Base-by-base conservation (phyloP, 2,797 vertebrate genomes). In the Channa striata region DNA sequence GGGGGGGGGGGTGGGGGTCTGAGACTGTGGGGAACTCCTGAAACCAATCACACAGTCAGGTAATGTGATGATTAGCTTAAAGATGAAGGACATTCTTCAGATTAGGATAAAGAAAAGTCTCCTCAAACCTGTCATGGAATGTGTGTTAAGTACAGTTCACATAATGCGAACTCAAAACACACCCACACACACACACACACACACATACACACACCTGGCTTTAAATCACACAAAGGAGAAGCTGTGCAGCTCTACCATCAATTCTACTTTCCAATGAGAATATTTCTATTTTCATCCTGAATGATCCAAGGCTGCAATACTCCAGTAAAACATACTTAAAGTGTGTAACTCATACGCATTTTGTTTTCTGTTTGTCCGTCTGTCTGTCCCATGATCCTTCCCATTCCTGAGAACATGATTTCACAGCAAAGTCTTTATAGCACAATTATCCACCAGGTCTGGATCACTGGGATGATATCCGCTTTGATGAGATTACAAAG, bases 31-130 rank as follows among this genome's bases (percentile, higher is more conserved):
- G 34, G 61, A 68, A 43, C 30, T 49, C 30, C 47, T 59, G 64
- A 70, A 56, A 78, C 44, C 23, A 52, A 70, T 65, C 57, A 48
- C 12, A 7, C 50, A 6, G 64, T 71, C 50, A 68, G 58, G 68
- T 73, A 69, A 82, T 8, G 61, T n/a, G 46, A 73, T 23, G 20
- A 59, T 7, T 25, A 51, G 44, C 43, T 78, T 20, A 49, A 51
- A 47, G 39, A 21, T 42, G 52, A 49, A 52, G 23, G 43, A 49
- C 12, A 47, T 50, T n/a, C 62, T 52, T 37, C 33, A 59, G 33
- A 40, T 64, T 30, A 19, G 62, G 40, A 50, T 30, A 6, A 57
- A 50, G 68, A 43, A 48, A 63, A 39, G 6, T 19, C 20, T 53
- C 23, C 25, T 17, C n/a, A 30, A 30, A n/a, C 40, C 20, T 39